Percentiles rank a stretch among this genome's conserved stretches.
These are phyloP conservation scores for Trididemnum clinides DNA, from an alignment of 23 tunicate genomes.

Conservation along the genomic window DNA sequence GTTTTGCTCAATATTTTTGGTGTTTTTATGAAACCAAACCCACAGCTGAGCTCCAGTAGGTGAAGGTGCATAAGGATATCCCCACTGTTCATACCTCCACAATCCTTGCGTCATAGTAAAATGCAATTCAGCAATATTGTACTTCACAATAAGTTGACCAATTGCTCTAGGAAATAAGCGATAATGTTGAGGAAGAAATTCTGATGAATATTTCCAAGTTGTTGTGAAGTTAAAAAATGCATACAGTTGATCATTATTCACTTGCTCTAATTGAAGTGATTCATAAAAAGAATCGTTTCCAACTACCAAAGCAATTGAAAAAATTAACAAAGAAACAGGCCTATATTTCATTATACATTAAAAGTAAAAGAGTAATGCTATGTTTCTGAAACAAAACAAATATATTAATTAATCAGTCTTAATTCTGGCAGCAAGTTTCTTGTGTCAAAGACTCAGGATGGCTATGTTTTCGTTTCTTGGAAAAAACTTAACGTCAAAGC, in stretches of 20 bases:
- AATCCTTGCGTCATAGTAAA: constrained; percentile 85
- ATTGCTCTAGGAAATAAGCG: constrained; percentile 71
- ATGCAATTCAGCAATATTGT: constrained; percentile 77
- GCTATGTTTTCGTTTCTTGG: too few species aligned
- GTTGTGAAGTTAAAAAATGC: constrained; percentile 79
- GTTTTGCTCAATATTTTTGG: constrained; percentile 56
- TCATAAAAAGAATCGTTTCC: constrained; percentile 57
- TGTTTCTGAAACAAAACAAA: background rate
- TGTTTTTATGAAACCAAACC: constrained; percentile 80
- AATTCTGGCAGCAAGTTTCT: too few species aligned
- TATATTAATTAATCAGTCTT: too few species aligned
- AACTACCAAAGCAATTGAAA: background rate
- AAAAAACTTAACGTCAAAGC: too few species aligned
- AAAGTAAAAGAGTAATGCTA: background rate
- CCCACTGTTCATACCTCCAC: constrained; percentile 85
- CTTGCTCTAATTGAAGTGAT: constrained; percentile 33
- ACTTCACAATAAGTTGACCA: constrained; percentile 67
- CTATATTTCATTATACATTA: background rate
- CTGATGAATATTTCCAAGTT: constrained; percentile 2
- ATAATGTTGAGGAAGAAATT: constrained; percentile 64
- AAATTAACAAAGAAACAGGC: background rate
- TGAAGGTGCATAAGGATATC: constrained; percentile 56
- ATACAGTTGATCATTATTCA: constrained; percentile 58
- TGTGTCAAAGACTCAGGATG: too few species aligned
- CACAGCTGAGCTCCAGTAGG: constrained; percentile 91